Base-by-base conservation (phyloP, 2,113 vertebrate genomes). In the Tringa solitaria region DNA sequence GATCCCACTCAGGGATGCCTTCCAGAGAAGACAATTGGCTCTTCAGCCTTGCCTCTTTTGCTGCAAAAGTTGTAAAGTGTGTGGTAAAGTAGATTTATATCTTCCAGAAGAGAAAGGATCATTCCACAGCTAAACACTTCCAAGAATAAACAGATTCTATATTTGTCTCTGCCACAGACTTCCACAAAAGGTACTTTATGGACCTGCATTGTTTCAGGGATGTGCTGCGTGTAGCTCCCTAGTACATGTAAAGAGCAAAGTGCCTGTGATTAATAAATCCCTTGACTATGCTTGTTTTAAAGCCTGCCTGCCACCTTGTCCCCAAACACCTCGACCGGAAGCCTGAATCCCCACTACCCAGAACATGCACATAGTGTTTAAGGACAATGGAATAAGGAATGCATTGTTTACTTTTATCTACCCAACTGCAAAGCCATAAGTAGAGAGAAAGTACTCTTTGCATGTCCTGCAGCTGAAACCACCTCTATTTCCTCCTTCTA, bases 81-180 rank as follows among this genome's bases (percentile, higher is more conserved):
- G 22, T 72, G 60, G 37, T 69, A 76, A 88, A 77, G 32, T 46
- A 85, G 82, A 79, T 92, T 92, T 83, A 60, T 76, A 60, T 60
- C 69, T 95, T 92, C 61, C 61, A 89, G 70, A 92, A 94, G 53
- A 95, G 57, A 80, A 84, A 48, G 56, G 19, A 84, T 79, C 61
- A 37, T 93, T 88, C 70, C 79, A 79, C 72, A 73, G 75, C 43
- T 76, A 67, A 93, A 72, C 53, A 39, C 33, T 60, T 90, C 78
- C 35, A 87, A 83, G 79, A 94, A 92, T 80, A 92, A 94, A 92
- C 8, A 4, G 74, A 73, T 93, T 88, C 94, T 93, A 76, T 90
- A 93, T 88, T 85, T 94, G 67, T 77, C 61, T 95, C 67, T 88
- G 45, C 37, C 50, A 74, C 56, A 93, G 81, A 76, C 57, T 68